Evolutionary conservation across 2,113 vertebrate genomes (phyloP), one percentile per base, ranked within the genome.

Genomic region (Muntiacus reevesi): DNA sequence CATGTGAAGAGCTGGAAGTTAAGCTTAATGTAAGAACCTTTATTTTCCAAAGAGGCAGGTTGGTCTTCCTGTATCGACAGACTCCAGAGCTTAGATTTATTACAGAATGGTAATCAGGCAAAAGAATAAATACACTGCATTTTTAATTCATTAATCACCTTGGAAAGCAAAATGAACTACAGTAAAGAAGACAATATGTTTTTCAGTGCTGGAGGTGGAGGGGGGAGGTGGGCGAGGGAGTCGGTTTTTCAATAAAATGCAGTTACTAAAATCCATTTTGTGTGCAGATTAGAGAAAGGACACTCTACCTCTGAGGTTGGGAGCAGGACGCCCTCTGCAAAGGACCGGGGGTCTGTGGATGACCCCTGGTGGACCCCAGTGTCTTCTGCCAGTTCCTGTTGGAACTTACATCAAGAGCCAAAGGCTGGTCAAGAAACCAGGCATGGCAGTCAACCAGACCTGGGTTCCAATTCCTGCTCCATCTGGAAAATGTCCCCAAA

Each of bases 111-210:
- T 99, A 99, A 99, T 99, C 98, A 98, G 98, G 97, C 98, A 98
- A 98, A 98, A 99, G 98, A 98, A 99, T 99, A 99, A 99, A 99
- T 99, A 98, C 36, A 1, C 98, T 98, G 95, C 98, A 99, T 98
- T 98, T 98, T 98, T 98, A 99, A 99, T 98, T 98, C 98, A 98
- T 99, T 99, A 99, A 99, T 99, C 98, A 99, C 98, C 97, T 96
- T 89, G 7, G 97, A 98, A 98, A 98, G 98, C 98, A 98, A 99
- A 99, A 99, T 98, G 95, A 98, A 98, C 98, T 97, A 97, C 97
- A 97, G 92, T 97, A 98, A 98, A 98, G 97, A 98, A 98, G 98
- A 99, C 98, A 98, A 98, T 98, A 98, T 97, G 98, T 98, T 98
- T 98, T 97, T 89, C 14, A 93, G 86, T 91, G 92, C 89, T 93